Conservation (phyloP, 2,113 vertebrate species). For the Corythoichthys haematopterus region DNA sequence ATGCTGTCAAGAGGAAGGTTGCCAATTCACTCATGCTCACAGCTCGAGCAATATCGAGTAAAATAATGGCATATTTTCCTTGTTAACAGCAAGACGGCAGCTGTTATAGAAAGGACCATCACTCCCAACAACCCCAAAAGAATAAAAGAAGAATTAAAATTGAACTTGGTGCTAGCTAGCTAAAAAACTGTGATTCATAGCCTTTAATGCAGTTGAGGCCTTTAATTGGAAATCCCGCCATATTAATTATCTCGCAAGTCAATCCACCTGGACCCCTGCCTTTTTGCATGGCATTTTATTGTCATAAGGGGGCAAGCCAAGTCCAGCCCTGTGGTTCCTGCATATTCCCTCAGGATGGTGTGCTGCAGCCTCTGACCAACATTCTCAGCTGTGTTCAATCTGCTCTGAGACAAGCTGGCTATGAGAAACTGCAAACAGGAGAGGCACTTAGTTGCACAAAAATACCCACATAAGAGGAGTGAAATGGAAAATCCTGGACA, state of each 20-base stretch:
- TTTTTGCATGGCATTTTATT: constrained; percentile 87
- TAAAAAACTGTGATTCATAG: constrained; percentile 88
- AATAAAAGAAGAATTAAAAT: not conserved
- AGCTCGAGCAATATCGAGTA: constrained; percentile 27
- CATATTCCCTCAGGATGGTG: constrained; percentile 91
- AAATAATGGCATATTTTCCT: constrained; percentile 36
- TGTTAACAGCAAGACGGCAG: constrained; percentile 32
- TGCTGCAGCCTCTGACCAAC: constrained; percentile 85
- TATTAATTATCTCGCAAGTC: constrained; percentile 84
- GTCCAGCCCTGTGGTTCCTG: constrained; percentile 94
- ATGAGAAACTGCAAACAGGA: constrained; percentile 85
- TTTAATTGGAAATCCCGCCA: constrained; percentile 93
- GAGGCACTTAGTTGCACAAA: constrained; percentile 44
- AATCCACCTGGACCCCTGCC: constrained; percentile 94
- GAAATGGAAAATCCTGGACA: constrained; percentile 82
- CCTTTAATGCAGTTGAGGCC: constrained; percentile 96
- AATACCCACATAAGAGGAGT: constrained; percentile 58
- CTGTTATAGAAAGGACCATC: constrained; percentile 21
- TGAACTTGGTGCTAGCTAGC: constrained; percentile 62
- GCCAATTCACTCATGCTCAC: constrained; percentile 14
- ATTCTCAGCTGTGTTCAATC: constrained; percentile 99
- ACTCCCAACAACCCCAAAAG: not conserved
- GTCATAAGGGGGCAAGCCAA: constrained; percentile 80
- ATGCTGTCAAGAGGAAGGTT: constrained; percentile 51
- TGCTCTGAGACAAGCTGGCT: constrained; percentile 98